A percentile compares a stretch with the other conserved stretches of the same genome.
These are phyloP conservation scores for Aethes cnicana DNA, from an alignment of 2,888 invertebrate genomes.

Conservation along the genomic window DNA sequence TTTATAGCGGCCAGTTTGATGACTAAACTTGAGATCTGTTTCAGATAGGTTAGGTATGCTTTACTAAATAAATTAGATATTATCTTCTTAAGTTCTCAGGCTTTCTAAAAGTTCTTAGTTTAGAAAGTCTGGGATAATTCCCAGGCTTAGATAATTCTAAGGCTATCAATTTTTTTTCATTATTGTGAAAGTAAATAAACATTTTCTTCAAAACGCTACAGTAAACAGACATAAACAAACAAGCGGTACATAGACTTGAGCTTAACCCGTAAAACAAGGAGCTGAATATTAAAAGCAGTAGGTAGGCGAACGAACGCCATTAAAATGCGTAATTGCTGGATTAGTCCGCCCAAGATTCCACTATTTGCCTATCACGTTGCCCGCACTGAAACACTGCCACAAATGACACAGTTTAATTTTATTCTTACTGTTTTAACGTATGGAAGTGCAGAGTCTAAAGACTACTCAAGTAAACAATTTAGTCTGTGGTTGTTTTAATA, in stretches of 20 bases:
- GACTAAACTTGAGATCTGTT: background rate
- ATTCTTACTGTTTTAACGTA: background rate
- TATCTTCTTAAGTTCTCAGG: too few species aligned
- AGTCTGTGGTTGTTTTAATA: conserved; percentile 56
- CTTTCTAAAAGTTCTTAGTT: too few species aligned
- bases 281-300: conserved; percentile 76
- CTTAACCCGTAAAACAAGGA: conserved; percentile 73
- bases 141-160: too few species aligned
- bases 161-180: too few species aligned
- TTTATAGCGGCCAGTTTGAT: too few species aligned
- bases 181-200: too few species aligned
- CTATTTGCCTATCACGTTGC: conserved; percentile 57
- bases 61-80: too few species aligned
- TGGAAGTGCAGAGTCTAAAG: background rate
- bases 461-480: conserved; percentile 18
- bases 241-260: conserved; percentile 21
- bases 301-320: conserved; percentile 68
- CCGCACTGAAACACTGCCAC: conserved; percentile 43
- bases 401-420: conserved; percentile 43
- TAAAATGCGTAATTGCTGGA: conserved; percentile 82
- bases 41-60: background rate
- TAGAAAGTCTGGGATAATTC: too few species aligned
- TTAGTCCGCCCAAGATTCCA: conserved; percentile 79
- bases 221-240: conserved; percentile 19
- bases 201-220: background rate